Evolutionary conservation across 2,113 vertebrate genomes (phyloP).

Genomic region (Pelmatolapia mariae): DNA sequence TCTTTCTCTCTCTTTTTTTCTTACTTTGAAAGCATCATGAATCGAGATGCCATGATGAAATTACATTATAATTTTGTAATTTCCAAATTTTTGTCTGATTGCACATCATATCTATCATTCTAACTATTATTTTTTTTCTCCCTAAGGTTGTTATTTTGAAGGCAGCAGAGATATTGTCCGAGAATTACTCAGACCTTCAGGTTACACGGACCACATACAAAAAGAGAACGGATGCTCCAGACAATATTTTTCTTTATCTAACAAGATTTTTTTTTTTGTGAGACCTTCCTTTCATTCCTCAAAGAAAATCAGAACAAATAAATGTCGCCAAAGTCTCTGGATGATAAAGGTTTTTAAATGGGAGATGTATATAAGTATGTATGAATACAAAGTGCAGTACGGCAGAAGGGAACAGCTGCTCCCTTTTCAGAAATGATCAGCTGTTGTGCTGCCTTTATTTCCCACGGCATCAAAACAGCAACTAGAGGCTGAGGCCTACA

Average conservation of each 20-base stretch:
- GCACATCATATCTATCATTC: not conserved
- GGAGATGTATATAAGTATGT: not conserved
- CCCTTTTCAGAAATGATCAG: not conserved
- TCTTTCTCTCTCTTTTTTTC: not conserved
- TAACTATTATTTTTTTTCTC: not conserved
- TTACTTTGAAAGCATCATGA: not conserved
- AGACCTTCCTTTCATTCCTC: not conserved
- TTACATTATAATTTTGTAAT: not conserved
- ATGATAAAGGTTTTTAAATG: not conserved
- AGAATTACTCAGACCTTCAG: not conserved
- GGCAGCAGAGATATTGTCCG: not conserved
- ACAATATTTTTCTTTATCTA: not conserved
- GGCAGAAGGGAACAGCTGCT: conserved; percentile 1
- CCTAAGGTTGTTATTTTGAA: not conserved
- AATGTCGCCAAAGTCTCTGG: not conserved
- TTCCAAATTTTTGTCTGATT: not conserved
- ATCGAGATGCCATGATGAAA: not conserved
- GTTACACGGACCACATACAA: not conserved
- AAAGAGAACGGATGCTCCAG: not conserved
- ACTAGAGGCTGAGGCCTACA: conserved; percentile 3
- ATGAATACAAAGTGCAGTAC: not conserved
- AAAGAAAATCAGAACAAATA: not conserved
- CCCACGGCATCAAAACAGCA: conserved; percentile 20
- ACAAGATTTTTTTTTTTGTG: not conserved
- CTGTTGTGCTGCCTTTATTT: conserved; percentile 23